Conservation (phyloP, 2,797 vertebrate species). For the Cossypha caffra region DNA sequence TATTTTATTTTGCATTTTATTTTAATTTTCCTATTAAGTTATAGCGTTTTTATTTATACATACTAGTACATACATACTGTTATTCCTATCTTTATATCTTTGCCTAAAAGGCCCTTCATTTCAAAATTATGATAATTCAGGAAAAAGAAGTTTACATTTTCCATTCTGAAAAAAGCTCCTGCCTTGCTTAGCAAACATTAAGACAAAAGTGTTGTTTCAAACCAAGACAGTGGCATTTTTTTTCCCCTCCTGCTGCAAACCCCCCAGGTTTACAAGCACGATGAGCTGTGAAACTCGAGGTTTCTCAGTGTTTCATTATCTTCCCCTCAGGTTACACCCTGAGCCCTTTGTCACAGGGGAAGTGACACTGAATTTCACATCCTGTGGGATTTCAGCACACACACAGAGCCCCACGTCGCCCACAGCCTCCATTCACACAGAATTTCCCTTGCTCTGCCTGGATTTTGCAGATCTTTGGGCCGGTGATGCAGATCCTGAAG, state of each 20-base stretch:
- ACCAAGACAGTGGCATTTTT: neutral
- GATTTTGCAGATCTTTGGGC: conserved; percentile 89
- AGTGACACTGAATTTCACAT: neutral
- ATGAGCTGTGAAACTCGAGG: rapidly evolving
- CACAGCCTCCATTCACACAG: rapidly evolving
- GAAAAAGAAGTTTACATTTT: neutral
- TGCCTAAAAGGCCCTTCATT: neutral
- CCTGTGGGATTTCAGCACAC: neutral
- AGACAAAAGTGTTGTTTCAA: neutral
- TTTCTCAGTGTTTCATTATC: neutral
- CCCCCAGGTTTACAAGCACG: rapidly evolving
- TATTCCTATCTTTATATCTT: neutral
- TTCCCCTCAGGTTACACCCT: neutral
- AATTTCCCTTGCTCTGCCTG: neutral
- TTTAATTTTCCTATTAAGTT: neutral
- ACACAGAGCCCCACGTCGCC: too few relatives aligned
- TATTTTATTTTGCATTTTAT: neutral
- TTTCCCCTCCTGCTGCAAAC: neutral
- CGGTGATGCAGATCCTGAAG: conserved; percentile 97
- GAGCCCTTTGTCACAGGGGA: rapidly evolving
- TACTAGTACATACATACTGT: too few relatives aligned
- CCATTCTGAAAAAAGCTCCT: neutral
- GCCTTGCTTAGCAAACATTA: too few relatives aligned
- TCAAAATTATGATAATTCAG: neutral
- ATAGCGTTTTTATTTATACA: neutral